Conservation (phyloP, 2,797 vertebrate species). For the Hybognathus amarus region DNA sequence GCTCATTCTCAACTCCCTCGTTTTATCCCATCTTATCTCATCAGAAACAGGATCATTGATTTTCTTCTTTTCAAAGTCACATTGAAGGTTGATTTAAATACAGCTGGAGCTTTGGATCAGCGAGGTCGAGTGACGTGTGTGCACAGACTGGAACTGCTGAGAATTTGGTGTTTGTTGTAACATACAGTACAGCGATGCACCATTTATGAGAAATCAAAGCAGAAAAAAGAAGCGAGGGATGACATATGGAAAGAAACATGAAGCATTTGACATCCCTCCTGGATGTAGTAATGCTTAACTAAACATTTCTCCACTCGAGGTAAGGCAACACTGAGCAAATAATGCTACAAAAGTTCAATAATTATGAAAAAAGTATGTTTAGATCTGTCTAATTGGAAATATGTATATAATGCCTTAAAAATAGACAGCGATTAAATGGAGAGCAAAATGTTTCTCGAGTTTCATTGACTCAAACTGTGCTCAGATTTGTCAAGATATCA, state of each 20-base stretch:
- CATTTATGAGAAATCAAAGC: slow-evolving; percentile 48
- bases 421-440: background rate
- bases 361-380: background rate
- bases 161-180: slow-evolving; percentile 42
- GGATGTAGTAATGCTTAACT: background rate
- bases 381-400: background rate
- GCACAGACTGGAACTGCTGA: slow-evolving; percentile 15
- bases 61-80: slow-evolving; percentile 36
- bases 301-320: slow-evolving; percentile 19
- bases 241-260: slow-evolving; percentile 25
- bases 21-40: slow-evolving; percentile 12
- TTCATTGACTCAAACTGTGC: background rate
- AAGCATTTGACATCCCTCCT: slow-evolving; percentile 36
- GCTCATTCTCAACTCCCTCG: background rate
- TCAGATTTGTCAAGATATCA: background rate
- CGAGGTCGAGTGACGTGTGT: background rate
- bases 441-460: slow-evolving; percentile 17
- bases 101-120: background rate
- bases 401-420: background rate
- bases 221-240: slow-evolving; percentile 28
- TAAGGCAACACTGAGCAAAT: slow-evolving; percentile 14
- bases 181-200: slow-evolving; percentile 30
- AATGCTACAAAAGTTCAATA: background rate
- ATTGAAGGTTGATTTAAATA: slow-evolving; percentile 1
- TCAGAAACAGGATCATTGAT: slow-evolving; percentile 12